Conservation (phyloP, 2,113 vertebrate genomes). For the Rostratula benghalensis region DNA sequence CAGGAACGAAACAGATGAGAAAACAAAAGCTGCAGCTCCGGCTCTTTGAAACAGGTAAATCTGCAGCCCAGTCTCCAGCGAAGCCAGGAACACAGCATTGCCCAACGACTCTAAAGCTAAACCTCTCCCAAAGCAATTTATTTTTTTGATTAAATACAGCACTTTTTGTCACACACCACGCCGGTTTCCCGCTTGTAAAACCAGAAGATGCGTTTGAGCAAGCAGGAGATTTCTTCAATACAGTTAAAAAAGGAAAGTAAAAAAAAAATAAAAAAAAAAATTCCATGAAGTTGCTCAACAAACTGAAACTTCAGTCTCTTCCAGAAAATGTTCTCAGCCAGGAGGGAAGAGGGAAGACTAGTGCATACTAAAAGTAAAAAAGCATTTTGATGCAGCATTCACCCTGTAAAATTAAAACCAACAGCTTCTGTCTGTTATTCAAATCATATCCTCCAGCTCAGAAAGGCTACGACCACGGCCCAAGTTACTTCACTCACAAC, state of each 20-base stretch:
- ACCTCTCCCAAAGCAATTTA: constrained; percentile 32
- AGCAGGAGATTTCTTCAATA: neutral
- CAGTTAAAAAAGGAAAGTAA: neutral
- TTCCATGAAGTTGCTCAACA: constrained; percentile 36
- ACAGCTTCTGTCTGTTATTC: constrained; percentile 29
- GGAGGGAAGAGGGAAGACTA: neutral
- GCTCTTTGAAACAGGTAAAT: constrained; percentile 7
- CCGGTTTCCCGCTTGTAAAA: neutral
- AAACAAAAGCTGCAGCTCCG: neutral
- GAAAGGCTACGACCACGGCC: neutral
- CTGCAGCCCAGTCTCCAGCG: neutral
- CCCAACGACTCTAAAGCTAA: neutral
- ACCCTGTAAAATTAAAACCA: constrained; percentile 1
- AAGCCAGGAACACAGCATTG: neutral
- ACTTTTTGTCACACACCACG: constrained; percentile 26
- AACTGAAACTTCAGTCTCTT: constrained; percentile 8
- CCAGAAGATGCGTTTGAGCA: constrained; percentile 17
- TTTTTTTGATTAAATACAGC: constrained; percentile 28
- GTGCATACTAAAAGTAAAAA: neutral
- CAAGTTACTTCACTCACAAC: neutral
- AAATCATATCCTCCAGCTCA: constrained; percentile 17
- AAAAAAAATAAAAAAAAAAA: neutral
- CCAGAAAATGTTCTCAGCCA: neutral
- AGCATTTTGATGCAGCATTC: neutral
- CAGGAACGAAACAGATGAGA: neutral